Percentiles rank a stretch among this genome's conserved stretches.
These are phyloP conservation scores for Euphydryas editha DNA, from an alignment of 2,888 invertebrate species.

Conservation along the genomic window DNA sequence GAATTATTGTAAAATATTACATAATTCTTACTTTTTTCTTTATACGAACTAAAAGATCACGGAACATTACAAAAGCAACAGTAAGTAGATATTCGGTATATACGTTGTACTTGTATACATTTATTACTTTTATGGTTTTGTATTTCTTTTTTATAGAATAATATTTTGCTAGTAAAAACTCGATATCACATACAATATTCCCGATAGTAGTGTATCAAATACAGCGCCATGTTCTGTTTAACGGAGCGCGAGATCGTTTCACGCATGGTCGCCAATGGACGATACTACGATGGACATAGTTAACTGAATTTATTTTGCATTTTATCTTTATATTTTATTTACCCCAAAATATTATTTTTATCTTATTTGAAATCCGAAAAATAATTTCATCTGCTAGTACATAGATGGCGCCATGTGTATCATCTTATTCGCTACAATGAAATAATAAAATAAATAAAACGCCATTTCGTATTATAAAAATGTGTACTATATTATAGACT, in stretches of 20 bases:
- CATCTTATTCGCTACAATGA: neutral
- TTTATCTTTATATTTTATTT: conserved; percentile 27
- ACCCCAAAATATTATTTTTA: conserved; percentile 20
- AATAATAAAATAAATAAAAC: too few relatives aligned
- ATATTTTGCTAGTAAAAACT: conserved; percentile 22
- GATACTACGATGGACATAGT: conserved; percentile 34
- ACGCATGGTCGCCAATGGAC: conserved; percentile 56
- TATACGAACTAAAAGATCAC: too few relatives aligned
- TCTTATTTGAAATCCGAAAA: conserved; percentile 4
- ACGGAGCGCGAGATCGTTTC: conserved; percentile 58
- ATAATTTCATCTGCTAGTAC: neutral
- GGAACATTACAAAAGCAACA: neutral
- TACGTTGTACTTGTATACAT: neutral
- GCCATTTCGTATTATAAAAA: neutral
- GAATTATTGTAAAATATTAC: too few relatives aligned
- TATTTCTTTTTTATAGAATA: neutral
- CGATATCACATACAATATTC: conserved; percentile 36
- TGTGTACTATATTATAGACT: neutral
- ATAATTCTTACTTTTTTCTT: too few relatives aligned
- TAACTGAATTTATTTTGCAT: conserved; percentile 35
- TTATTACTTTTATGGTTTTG: neutral
- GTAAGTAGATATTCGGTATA: too few relatives aligned
- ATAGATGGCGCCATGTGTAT: conserved; percentile 39
- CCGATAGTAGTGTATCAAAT: conserved; percentile 48
- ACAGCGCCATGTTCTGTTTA: conserved; percentile 58